Conservation (phyloP, 2,113 vertebrate species). For the Pachypanchax playfairii region DNA sequence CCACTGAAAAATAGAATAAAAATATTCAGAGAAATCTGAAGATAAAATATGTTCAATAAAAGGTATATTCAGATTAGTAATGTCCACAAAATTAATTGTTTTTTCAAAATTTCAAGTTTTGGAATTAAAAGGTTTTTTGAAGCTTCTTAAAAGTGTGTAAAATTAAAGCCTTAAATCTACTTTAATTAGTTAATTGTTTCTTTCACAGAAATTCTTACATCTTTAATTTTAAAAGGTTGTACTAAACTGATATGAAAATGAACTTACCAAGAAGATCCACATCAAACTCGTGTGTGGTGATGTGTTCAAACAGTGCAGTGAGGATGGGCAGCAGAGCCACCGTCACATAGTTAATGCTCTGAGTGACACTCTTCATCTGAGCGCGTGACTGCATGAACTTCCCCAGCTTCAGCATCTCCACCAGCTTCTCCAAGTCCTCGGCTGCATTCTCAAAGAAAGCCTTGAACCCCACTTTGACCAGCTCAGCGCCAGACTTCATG, state of each 20-base stretch:
- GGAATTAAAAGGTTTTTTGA: no score
- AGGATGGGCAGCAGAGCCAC: constrained; percentile 91
- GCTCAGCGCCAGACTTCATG: constrained; percentile 96
- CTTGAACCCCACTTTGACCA: constrained; percentile 91
- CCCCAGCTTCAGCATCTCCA: constrained; percentile 94
- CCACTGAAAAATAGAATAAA: constrained; percentile 80
- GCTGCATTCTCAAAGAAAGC: constrained; percentile 95
- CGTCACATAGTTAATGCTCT: constrained; percentile 94
- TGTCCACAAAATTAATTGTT: no score
- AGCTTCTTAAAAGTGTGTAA: no score
- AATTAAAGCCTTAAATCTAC: no score
- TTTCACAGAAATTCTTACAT: no score
- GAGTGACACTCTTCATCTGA: constrained; percentile 93
- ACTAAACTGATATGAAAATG: not conserved
- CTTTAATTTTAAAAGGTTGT: no score
- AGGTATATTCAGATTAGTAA: no score
- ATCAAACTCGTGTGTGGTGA: constrained; percentile 88
- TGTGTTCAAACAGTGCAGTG: constrained; percentile 92
- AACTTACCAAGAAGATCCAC: constrained; percentile 90
- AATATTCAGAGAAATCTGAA: not conserved
- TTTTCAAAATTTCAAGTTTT: no score
- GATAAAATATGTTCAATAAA: no score
- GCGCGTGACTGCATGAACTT: constrained; percentile 94
- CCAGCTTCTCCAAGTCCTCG: constrained; percentile 92
- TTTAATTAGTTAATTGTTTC: no score